These are phyloP conservation scores for Acleris sparsana DNA, from an alignment of 2,888 invertebrate species.

Conservation along the genomic window DNA sequence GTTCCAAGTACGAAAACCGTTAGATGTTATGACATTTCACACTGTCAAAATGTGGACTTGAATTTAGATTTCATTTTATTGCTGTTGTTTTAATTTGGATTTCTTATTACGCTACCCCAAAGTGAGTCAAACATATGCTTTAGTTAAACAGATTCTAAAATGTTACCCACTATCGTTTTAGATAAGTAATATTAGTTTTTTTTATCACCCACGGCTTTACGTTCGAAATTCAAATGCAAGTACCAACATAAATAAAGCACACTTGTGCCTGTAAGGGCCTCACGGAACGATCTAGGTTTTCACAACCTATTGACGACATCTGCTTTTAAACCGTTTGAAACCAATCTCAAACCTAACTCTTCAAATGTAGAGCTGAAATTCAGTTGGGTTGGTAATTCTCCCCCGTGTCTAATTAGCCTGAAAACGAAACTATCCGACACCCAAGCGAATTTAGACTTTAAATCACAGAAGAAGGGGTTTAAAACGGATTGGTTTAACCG, in stretches of 20 bases:
- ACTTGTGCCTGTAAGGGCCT: conserved; percentile 10
- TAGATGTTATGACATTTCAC: no score
- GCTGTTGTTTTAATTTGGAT: no score
- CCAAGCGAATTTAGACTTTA: conserved; percentile 48
- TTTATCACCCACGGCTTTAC: not conserved
- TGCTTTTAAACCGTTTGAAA: conserved; percentile 13
- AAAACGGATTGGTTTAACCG: conserved; percentile 25
- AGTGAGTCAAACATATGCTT: no score
- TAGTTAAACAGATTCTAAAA: no score
- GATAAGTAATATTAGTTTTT: no score
- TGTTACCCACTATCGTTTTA: no score
- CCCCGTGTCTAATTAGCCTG: conserved; percentile 77
- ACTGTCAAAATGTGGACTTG: no score
- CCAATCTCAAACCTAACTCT: conserved; percentile 38
- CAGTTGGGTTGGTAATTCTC: conserved; percentile 50
- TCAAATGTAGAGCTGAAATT: conserved; percentile 55
- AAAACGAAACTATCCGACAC: conserved; percentile 59
- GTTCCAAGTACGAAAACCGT: no score
- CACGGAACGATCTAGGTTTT: conserved; percentile 23
- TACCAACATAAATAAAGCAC: conserved; percentile 1
- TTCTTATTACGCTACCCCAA: no score
- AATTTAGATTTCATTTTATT: no score
- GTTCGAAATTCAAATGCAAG: not conserved
- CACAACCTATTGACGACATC: conserved; percentile 34
- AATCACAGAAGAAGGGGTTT: conserved; percentile 48